Conservation (phyloP, 1,140 invertebrate genomes). For the Formica selysi region DNA sequence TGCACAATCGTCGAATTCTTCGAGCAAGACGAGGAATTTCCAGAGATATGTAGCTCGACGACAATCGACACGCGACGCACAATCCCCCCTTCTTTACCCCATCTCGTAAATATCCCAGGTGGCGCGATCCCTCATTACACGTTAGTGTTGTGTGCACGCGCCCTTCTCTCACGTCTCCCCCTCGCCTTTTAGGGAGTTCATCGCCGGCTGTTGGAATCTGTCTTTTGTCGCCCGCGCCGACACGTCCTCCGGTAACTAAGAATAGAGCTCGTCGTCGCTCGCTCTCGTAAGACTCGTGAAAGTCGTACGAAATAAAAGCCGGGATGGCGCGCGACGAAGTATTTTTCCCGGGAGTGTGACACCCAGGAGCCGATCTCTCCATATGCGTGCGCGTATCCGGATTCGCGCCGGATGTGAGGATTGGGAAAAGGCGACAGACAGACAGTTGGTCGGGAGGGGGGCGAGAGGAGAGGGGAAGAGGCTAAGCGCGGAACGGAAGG, state of each 20-base stretch:
- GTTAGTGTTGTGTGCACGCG: slow-evolving; percentile 12
- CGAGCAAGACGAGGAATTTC: slow-evolving; percentile 49
- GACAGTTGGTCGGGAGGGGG: too few relatives aligned
- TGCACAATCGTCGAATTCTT: neutral
- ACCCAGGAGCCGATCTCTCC: neutral
- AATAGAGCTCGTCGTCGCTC: slow-evolving; percentile 63
- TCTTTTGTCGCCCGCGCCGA: slow-evolving; percentile 68
- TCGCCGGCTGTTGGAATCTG: slow-evolving; percentile 70
- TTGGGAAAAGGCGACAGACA: slow-evolving; percentile 34
- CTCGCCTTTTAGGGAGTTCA: slow-evolving; percentile 69
- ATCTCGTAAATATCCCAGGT: slow-evolving; percentile 68
- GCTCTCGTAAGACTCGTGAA: slow-evolving; percentile 9
- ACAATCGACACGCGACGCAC: slow-evolving; percentile 61
- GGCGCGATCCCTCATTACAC: slow-evolving; percentile 34
- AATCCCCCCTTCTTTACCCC: slow-evolving; percentile 21
- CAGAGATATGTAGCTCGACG: neutral
- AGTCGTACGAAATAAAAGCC: slow-evolving; percentile 68
- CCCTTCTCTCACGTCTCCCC: slow-evolving; percentile 52
- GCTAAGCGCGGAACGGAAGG: slow-evolving; percentile 56
- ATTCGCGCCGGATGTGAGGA: slow-evolving; percentile 66
- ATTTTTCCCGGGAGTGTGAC: slow-evolving; percentile 15
- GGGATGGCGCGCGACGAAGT: neutral
- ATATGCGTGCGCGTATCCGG: slow-evolving; percentile 16
- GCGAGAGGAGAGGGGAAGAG: neutral
- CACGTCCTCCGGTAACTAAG: slow-evolving; percentile 47